Evolutionary conservation across 2,113 vertebrate genomes (phyloP), one percentile per base, ranked within the genome.

Genomic region (Vanacampus margaritifer): DNA sequence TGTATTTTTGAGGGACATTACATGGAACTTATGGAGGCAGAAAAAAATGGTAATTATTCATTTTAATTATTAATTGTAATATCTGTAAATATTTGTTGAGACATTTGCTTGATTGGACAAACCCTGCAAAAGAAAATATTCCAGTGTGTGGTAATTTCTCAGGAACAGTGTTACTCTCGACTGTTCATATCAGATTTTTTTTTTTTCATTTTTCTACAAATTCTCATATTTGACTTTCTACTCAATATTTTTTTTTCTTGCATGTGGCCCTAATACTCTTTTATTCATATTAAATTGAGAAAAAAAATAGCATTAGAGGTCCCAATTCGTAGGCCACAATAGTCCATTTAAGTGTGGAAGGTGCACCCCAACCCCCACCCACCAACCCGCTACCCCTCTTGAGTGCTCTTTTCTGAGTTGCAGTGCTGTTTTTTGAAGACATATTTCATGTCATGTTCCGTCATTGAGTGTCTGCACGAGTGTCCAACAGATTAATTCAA

Each of bases 401-500:
- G 73, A 71, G 81, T 81, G 81, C 66, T 77, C 68, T 66, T 21
- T 35, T 84, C 89, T 88, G 84, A 91, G 88, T 87, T 90, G 83
- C 87, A 84, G 78, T 84, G 87, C 89, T 90, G 83, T 89, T 35
- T 78, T 87, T 91, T 91, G 89, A 87, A 91, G 85, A 79, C 76
- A 50, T 75, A 61, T 68, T 70, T 80, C 84, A 79, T 75, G 64
- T 83, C 78, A 81, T 87, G 76, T 70, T 79, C 67, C 60, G 32
- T 70, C 64, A 79, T 74, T 74, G 62, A 66, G 76, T 71, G 78
- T 80, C 69, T 91, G 83, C 84, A 87, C 87, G 82, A 82, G 26
- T 80, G 67, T 84, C 64, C 67, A 73, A 70, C 54, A 12, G 60
- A 68, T 74, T 79, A 51, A 78, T 74, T 82, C 36, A 67, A 79